Evolutionary conservation across 2,113 vertebrate species (phyloP), one percentile per base, ranked within the genome.

Genomic region (Boleophthalmus pectinirostris): DNA sequence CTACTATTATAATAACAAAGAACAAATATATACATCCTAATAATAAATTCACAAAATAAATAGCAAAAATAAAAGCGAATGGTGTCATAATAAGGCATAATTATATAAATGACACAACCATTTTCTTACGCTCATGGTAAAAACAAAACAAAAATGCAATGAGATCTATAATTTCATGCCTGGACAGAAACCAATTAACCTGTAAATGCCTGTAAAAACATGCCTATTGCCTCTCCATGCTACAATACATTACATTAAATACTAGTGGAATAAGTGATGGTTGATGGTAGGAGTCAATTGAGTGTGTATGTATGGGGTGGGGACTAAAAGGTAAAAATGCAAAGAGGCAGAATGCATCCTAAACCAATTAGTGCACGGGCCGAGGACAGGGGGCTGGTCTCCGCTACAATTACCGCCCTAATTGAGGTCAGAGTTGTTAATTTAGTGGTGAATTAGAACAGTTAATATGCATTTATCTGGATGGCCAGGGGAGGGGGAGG

Each of bases 361-460:
- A 89, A 91, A 93, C 91, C 88, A 92, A 93, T 94, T 92, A 92
- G 77, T 74, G 79, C 64, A 47, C 10, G 24, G 71, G 78, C 75
- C 51, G 53, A 81, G 77, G 76, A 87, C 76, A 35, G 82, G 85
- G 74, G 75, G 82, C 73, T 81, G 90, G 84, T 84, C 85, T 88
- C 81, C 66, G 87, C 90, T 89, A 91, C 93, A 93, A 92, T 92
- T 92, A 93, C 83, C 78, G 66, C 72, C 85, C 86, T 94, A 92
- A 94, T 94, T 93, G 92, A 92, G 93, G 93, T 94, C 92, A 94
- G 90, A 90, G 90, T 94, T 90, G 92, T 94, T 93, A 89, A 94
- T 93, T 94, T 94, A 91, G 91, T 92, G 89, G 89, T 90, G 88
- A 94, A 93, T 93, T 94, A 93, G 90, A 93, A 94, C 90, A 89